Base-by-base conservation (phyloP, 2,888 invertebrate genomes). In the Diaphora mendica region DNA sequence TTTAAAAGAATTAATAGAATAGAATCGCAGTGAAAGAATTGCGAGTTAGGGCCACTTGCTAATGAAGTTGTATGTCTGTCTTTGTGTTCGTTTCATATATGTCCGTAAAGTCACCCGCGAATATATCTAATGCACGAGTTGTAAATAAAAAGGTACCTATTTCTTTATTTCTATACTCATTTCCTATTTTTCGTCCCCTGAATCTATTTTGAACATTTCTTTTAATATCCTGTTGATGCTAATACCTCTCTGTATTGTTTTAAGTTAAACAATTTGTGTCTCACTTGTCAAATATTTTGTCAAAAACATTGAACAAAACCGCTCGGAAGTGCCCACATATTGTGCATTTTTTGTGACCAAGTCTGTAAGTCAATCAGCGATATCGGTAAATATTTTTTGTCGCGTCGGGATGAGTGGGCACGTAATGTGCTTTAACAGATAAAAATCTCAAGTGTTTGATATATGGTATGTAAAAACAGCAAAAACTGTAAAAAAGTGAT, bases 401-500 rank as follows among this genome's bases (percentile, higher is more conserved):
- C 64, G 64, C 65, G 70, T 65, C 77, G 77, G 77, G 81, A 77
- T 79, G 77, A 85, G 82, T 79, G 82, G 77, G 76, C 78, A 75
- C 86, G 89, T 85, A 89, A 88, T 87, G 88, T 89, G 87, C 85
- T 85, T 80, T 83, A 81, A 82, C 82, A 84, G 87, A 91, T 89
- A 89, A 89, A 80, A 84, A 91, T 89, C 90, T 89, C 88, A 86
- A 89, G 88, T 87, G 85, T 80, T 87, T 88, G 91, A 90, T 90
- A 88, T 87, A 86, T 87, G 84, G 78, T 68, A 83, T 79, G 80
- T 82, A 85, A 82, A 85, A 44, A 64, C 44, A 48, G 33, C 33
- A 33, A 64, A 69, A 83, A 77, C 80, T 79, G 72, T 76, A 64
- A 42, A 70, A 15, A 86, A 88, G 90, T 79, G 91, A 79, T 84